phyloP scores from a whole-genome alignment of 1,140 invertebrate genomes.

The Drosophila insularis region DNA sequence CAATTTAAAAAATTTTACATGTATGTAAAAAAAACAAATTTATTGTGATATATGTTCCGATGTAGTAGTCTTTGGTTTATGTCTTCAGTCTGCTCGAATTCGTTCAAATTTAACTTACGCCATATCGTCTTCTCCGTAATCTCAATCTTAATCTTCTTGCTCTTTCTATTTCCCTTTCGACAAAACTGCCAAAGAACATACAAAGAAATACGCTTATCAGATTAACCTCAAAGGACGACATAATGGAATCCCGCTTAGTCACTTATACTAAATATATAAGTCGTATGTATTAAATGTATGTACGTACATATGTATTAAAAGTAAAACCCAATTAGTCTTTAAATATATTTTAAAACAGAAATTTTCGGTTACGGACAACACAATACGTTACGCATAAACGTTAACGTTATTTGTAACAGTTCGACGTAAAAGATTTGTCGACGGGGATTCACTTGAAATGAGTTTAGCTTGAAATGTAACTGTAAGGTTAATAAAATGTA shows the following conservation, averaged over 20 bases:
- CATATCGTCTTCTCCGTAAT: slow-evolving; percentile 42
- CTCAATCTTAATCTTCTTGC: slow-evolving; percentile 63
- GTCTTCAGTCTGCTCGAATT: not conserved
- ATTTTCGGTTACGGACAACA: too few relatives aligned
- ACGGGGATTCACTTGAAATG: not conserved
- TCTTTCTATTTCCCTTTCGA: slow-evolving; percentile 75
- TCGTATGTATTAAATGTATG: too few relatives aligned
- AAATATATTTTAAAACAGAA: not conserved
- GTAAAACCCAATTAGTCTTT: not conserved
- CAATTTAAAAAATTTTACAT: not conserved
- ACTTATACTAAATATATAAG: not conserved
- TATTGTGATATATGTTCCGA: not conserved
- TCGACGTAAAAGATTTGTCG: too few relatives aligned
- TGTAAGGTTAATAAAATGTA: not conserved
- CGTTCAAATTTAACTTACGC: slow-evolving; percentile 53
- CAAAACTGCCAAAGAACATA: slow-evolving; percentile 63
- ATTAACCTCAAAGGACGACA: not conserved
- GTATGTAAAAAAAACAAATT: not conserved
- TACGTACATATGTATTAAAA: not conserved
- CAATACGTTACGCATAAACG: too few relatives aligned
- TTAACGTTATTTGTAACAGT: too few relatives aligned
- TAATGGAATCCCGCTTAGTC: slow-evolving; percentile 49
- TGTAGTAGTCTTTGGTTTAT: not conserved
- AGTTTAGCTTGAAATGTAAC: not conserved
- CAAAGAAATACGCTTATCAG: slow-evolving; percentile 29